These are phyloP conservation scores for Crotalus tigris DNA, from an alignment of 2,113 vertebrate genomes.

Conservation along the genomic window DNA sequence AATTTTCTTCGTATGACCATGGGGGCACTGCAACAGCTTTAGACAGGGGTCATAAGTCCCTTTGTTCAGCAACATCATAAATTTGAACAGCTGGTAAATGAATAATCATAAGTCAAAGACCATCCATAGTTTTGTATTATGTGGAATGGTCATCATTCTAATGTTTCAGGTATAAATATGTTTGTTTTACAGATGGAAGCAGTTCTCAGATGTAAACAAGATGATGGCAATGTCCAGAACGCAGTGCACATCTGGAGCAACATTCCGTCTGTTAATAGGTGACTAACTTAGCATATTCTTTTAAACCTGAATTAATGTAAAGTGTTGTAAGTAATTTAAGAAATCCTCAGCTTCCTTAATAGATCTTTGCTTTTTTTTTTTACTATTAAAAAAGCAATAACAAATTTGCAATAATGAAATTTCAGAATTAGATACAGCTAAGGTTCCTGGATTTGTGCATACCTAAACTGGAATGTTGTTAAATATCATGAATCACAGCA, in stretches of 20 bases:
- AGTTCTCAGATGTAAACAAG: not conserved
- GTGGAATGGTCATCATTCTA: rapidly evolving
- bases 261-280: slow-evolving; percentile 37
- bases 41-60: not conserved
- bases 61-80: not conserved
- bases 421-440: not conserved
- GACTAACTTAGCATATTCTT: not conserved
- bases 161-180: not conserved
- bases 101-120: not conserved
- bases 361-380: not conserved
- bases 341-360: not conserved
- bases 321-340: not conserved
- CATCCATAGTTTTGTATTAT: not conserved
- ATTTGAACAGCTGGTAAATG: not conserved
- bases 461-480: not conserved
- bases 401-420: not conserved
- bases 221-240: rapidly evolving
- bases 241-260: slow-evolving; percentile 19
- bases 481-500: not conserved
- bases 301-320: not conserved
- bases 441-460: not conserved
- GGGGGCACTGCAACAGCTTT: not conserved
- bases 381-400: not conserved
- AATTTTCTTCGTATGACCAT: not conserved
- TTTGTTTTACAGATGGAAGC: slow-evolving; percentile 29